A percentile compares a stretch with the other conserved stretches of the same genome.
Conservation (phyloP, 2,113 vertebrate genomes). For the Eulemur macaco region DNA sequence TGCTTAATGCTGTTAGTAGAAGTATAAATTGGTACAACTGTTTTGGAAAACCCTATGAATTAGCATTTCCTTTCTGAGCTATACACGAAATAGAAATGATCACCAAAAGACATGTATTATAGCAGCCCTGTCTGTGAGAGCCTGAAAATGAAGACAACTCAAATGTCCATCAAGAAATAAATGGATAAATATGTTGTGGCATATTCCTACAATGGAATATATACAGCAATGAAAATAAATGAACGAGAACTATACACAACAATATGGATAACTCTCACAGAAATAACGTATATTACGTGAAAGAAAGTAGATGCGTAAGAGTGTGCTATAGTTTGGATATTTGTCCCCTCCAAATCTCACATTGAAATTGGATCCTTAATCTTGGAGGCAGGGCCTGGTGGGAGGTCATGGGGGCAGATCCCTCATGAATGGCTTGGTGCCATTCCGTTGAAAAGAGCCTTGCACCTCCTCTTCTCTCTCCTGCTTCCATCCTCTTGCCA, state of each 20-base stretch:
- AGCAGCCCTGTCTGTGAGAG: neutral
- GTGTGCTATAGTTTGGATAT: no score
- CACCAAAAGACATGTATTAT: neutral
- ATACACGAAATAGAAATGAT: neutral
- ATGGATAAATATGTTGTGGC: neutral
- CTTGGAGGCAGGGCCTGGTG: no score
- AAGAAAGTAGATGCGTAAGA: neutral
- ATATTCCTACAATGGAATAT: neutral
- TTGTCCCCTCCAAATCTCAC: no score
- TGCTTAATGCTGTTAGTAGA: neutral
- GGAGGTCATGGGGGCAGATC: no score
- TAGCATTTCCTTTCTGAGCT: neutral
- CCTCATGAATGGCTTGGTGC: no score
- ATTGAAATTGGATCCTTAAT: no score
- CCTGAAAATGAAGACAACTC: neutral
- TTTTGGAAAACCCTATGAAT: neutral
- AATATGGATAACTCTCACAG: neutral
- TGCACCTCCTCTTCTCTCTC: no score
- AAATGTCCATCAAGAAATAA: neutral
- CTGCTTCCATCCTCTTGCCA: no score
- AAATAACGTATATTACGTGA: neutral
- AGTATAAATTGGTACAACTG: neutral
- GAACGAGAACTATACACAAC: neutral
- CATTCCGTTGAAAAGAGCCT: no score
- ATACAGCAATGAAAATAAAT: neutral